Conservation (phyloP, 2,888 invertebrate genomes). For the Xestobium rufovillosum region DNA sequence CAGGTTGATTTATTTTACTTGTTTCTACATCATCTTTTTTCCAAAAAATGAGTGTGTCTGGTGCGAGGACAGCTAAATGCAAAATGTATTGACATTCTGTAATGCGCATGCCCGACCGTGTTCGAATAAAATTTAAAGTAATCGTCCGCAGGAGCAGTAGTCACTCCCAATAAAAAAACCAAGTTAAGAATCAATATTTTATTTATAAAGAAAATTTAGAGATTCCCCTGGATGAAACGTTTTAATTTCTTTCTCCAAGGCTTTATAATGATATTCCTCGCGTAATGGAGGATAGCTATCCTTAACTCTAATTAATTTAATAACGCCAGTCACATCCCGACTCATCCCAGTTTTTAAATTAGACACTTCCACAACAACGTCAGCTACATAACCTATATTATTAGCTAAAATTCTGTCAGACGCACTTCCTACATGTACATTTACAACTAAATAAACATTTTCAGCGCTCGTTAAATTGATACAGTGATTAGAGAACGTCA, state of each 20-base stretch:
- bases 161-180: too few relatives aligned
- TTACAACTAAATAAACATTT: constrained; percentile 49
- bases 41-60: too few relatives aligned
- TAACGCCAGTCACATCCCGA: constrained; percentile 62
- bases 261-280: constrained; percentile 56
- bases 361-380: constrained; percentile 55
- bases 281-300: constrained; percentile 45
- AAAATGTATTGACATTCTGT: too few relatives aligned
- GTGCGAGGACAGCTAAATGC: too few relatives aligned
- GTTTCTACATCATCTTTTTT: too few relatives aligned
- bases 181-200: too few relatives aligned
- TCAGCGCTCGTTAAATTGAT: constrained; percentile 38
- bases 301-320: constrained; percentile 47
- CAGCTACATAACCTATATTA: constrained; percentile 55
- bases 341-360: constrained; percentile 66
- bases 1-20: too few relatives aligned
- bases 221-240: constrained; percentile 60
- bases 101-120: too few relatives aligned
- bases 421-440: constrained; percentile 52
- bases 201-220: constrained; percentile 33
- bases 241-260: constrained; percentile 67
- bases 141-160: too few relatives aligned
- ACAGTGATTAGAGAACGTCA: constrained; percentile 46
- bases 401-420: constrained; percentile 52
- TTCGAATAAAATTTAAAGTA: too few relatives aligned